phyloP scores from a whole-genome alignment of 2,113 vertebrate species.

The Tupaia tana region DNA sequence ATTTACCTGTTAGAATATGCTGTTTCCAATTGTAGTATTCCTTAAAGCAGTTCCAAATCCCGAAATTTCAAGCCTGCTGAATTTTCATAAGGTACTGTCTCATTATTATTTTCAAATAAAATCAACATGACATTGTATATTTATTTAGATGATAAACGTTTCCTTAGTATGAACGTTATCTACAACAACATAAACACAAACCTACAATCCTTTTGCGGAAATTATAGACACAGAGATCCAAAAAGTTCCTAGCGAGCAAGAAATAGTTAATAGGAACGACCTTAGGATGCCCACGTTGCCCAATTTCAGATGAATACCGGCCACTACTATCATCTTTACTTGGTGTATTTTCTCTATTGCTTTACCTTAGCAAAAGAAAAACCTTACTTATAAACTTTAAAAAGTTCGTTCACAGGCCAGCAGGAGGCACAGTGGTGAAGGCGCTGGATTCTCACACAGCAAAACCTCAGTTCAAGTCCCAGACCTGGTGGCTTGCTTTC shows the following conservation, averaged over 20 bases:
- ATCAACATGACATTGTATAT: neutral
- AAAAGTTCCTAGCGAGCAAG: constrained; percentile 18
- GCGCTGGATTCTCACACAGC: too few relatives aligned
- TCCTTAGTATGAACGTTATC: neutral
- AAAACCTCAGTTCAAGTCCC: too few relatives aligned
- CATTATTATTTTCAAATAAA: constrained; percentile 41
- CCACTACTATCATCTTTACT: neutral
- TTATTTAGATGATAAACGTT: constrained; percentile 4
- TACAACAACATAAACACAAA: constrained; percentile 20
- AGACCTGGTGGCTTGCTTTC: too few relatives aligned
- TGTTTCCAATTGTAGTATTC: neutral
- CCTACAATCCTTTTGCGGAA: neutral
- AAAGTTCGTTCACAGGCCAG: neutral
- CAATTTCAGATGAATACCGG: constrained; percentile 44
- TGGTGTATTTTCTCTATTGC: neutral
- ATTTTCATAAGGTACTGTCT: neutral
- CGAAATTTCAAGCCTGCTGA: neutral
- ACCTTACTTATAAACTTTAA: neutral
- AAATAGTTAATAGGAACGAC: neutral
- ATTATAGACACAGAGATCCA: neutral
- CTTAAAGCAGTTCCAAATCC: neutral
- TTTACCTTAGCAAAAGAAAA: constrained; percentile 33
- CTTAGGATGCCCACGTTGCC: neutral
- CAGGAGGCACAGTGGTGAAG: too few relatives aligned
- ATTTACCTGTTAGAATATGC: neutral